Conservation (phyloP, 2,888 invertebrate species). For the Orchesella flavescens region DNA sequence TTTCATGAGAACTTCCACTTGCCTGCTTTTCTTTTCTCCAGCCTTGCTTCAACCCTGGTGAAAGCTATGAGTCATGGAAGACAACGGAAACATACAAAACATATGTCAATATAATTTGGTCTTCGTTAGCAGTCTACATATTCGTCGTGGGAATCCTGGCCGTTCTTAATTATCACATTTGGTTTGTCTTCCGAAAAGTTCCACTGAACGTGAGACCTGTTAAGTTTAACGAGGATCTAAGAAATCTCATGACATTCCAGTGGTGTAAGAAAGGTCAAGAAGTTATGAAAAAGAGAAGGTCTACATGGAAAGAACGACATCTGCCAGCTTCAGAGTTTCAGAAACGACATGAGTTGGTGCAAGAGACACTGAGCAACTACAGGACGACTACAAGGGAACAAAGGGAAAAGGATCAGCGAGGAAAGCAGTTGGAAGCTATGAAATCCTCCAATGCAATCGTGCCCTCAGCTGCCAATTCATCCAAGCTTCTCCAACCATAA, state of each 20-base stretch:
- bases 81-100: constrained; percentile 3
- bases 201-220: constrained; percentile 2
- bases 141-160: constrained; percentile 17
- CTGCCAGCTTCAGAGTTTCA: background rate
- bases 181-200: constrained; percentile 31
- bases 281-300: background rate
- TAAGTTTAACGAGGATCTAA: constrained; percentile 5
- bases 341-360: background rate
- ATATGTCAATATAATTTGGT: background rate
- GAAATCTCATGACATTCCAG: background rate
- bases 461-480: background rate
- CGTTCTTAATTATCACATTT: constrained; percentile 51
- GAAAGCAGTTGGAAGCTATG: background rate
- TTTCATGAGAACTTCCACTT: no score
- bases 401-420: background rate
- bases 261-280: background rate
- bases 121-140: background rate
- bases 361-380: background rate
- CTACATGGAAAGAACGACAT: background rate
- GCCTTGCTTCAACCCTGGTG: constrained; percentile 4
- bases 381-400: background rate
- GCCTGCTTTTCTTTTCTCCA: background rate
- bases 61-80: background rate
- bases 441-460: background rate
- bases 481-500: background rate